Evolutionary conservation across 2,113 vertebrate species (phyloP).

Genomic region (Sclerurus mexicanus): DNA sequence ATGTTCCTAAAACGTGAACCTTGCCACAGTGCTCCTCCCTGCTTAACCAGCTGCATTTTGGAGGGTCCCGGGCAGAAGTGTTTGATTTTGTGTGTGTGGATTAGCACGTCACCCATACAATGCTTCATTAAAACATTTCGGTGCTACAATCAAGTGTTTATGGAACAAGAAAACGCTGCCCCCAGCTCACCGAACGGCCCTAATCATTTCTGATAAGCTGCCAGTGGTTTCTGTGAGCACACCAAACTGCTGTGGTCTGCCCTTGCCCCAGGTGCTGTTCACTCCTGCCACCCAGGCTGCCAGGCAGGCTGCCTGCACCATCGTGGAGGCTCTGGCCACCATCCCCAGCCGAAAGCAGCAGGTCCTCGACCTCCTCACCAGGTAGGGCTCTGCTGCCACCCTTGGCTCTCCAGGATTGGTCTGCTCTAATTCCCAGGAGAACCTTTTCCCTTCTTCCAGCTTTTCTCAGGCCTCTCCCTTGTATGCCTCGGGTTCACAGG

Average conservation of each 20-base stretch:
- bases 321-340: constrained; percentile 94
- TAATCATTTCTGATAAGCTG: background rate
- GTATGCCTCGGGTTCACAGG: background rate
- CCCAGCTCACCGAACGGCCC: background rate
- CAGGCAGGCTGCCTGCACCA: constrained; percentile 94
- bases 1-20: background rate
- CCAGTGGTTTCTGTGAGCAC: background rate
- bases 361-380: constrained; percentile 95
- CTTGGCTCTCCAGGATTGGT: background rate
- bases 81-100: background rate
- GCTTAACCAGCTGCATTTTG: background rate
- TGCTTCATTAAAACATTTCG: too few species aligned
- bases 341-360: constrained; percentile 97
- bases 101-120: background rate
- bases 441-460: background rate
- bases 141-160: background rate
- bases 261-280: constrained; percentile 87
- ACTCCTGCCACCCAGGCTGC: constrained; percentile 97
- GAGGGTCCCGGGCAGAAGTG: background rate
- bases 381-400: constrained; percentile 69
- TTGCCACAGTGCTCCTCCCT: rapidly evolving
- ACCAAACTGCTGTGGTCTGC: rapidly evolving
- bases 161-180: rapidly evolving
- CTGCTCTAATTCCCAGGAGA: background rate
- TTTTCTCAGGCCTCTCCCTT: background rate